Percentiles rank a stretch among this genome's conserved stretches.
These are phyloP conservation scores for Macaria notata DNA, from an alignment of 2,888 invertebrate genomes.

Conservation along the genomic window DNA sequence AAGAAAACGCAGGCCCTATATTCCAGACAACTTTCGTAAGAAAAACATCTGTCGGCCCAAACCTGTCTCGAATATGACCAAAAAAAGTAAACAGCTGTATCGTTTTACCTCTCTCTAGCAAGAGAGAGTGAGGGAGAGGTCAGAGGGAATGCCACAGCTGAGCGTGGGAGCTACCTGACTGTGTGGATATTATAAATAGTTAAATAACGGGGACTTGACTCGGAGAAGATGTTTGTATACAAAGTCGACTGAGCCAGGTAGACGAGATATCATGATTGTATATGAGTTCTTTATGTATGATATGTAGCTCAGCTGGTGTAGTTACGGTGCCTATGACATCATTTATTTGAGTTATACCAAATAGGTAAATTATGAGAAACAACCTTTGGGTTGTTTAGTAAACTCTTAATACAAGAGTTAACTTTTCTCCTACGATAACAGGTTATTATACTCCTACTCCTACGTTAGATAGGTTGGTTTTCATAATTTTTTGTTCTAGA, in stretches of 20 bases:
- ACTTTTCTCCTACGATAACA: too few species aligned
- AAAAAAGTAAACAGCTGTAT: slow-evolving; percentile 31
- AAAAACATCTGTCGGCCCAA: slow-evolving; percentile 29
- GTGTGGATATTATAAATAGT: background rate
- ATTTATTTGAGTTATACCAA: too few species aligned
- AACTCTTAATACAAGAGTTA: too few species aligned
- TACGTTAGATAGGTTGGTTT: too few species aligned
- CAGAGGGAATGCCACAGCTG: slow-evolving; percentile 23
- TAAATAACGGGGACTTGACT: slow-evolving; percentile 1
- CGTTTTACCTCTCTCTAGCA: slow-evolving; percentile 11
- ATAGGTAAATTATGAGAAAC: too few species aligned
- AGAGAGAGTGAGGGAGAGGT: slow-evolving; percentile 29
- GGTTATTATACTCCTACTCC: too few species aligned
- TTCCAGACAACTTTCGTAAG: slow-evolving; percentile 8
- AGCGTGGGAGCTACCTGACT: slow-evolving; percentile 26
- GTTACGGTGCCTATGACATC: too few species aligned
- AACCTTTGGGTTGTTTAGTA: too few species aligned
- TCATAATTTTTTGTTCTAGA: too few species aligned
- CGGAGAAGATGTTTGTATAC: background rate
- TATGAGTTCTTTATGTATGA: background rate
- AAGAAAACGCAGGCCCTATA: background rate
- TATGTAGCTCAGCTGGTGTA: too few species aligned
- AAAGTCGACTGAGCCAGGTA: too few species aligned
- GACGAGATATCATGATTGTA: too few species aligned
- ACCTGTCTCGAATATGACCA: slow-evolving; percentile 29